Evolutionary conservation across 2,113 vertebrate genomes (phyloP).

Genomic region (Sphyrna mokarran): DNA sequence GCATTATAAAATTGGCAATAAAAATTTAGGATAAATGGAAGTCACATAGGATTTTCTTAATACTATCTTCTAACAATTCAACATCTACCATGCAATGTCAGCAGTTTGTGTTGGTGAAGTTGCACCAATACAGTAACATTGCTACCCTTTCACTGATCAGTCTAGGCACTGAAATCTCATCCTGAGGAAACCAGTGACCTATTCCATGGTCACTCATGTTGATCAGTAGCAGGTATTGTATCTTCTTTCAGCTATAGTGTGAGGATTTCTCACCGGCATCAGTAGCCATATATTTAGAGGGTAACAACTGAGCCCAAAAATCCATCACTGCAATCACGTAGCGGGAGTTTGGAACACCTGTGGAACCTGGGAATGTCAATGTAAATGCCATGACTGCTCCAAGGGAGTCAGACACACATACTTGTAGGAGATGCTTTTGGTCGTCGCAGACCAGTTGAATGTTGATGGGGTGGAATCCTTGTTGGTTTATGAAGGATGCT

Average conservation of each 20-base stretch:
- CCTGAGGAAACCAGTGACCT: background rate
- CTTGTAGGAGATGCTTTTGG: background rate
- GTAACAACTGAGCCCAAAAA: background rate
- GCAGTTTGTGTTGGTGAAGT: background rate
- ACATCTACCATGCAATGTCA: background rate
- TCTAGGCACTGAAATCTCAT: no score
- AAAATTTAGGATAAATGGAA: background rate
- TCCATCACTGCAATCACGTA: background rate
- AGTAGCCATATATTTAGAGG: background rate
- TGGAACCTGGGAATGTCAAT: background rate
- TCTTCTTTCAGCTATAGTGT: background rate
- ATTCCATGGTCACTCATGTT: background rate
- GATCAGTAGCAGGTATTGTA: background rate
- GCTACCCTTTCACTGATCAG: background rate
- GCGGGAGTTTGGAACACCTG: background rate
- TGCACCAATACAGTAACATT: background rate
- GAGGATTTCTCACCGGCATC: background rate
- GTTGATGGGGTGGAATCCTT: background rate
- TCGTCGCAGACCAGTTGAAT: background rate
- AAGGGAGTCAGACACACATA: background rate
- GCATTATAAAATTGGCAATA: background rate
- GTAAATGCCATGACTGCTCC: background rate
- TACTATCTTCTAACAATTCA: background rate
- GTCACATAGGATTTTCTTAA: background rate
- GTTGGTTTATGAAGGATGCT: background rate